Base-by-base conservation (phyloP, 2,113 vertebrate genomes). In the Myotis yumanensis region DNA sequence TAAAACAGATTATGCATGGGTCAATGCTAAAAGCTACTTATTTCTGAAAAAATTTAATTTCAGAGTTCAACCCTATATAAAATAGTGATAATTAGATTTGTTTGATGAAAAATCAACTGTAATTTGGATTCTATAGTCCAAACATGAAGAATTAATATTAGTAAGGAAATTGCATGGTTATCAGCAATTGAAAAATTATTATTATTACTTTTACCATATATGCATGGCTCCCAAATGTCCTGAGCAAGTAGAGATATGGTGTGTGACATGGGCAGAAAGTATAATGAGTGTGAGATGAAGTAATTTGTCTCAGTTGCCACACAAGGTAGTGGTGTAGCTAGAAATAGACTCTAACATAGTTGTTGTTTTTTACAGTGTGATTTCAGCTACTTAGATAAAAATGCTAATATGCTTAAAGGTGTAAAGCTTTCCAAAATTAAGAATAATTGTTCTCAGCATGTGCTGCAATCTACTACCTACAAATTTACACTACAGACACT, bases 381-480 rank as follows among this genome's bases (percentile, higher is more conserved):
- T 95, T 86, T 97, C 76, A 93, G 59, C 54, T 84, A 95, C 84
- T 96, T 91, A 93, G 62, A 92, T 85, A 94, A 95, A 97, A 94
- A 90, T 93, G 87, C 35, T 96, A 94, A 96, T 91, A 73, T 86
- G 40, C 28, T 83, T 51, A 80, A 83, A 89, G 48, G 86, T 94
- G 72, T 93, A 80, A 97, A 84, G 16, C 14, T 72, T 66, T 23
- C 62, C 54, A 89, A 84, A 94, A 85, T 69, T 86, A 96, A 96
- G 66, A 76, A 81, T 93, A 23, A 77, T n/a, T 90, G 5, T 90
- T 73, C 22, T 86, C 66, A 87, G 71, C 25, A 68, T 69, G 35
- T 57, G 16, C 32, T 93, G 16, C 2, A 32, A 51, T 69, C 59
- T 57, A 71, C 11, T 35, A n/a, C 5, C 52, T 80, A n/a, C 52